Evolutionary conservation across 1,140 invertebrate species (phyloP).

Genomic region (Oedothorax gibbosus): DNA sequence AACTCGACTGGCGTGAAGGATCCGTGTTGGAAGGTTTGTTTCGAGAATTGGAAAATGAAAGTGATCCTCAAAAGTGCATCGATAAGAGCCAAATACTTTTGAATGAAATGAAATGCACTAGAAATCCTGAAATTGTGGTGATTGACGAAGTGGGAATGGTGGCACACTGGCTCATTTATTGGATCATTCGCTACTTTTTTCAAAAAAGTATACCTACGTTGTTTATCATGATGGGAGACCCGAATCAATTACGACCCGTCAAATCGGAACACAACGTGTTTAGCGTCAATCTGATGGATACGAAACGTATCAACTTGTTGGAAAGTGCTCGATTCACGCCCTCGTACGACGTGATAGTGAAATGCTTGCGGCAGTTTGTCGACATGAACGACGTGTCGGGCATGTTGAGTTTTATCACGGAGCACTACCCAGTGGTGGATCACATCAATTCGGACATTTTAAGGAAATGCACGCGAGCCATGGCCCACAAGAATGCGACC

Average conservation of each 20-base stretch:
- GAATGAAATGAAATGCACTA: no score
- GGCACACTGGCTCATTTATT: not conserved
- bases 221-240: conserved; percentile 34
- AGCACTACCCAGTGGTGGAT: not conserved
- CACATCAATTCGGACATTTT: not conserved
- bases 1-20: not conserved
- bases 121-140: not conserved
- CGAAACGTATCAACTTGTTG: not conserved
- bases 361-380: not conserved
- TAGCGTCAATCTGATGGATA: not conserved
- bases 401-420: not conserved
- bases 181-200: conserved; percentile 9
- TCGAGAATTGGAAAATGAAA: not conserved
- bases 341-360: not conserved
- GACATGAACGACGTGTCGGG: not conserved
- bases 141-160: conserved; percentile 11
- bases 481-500: conserved; percentile 2
- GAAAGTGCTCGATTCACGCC: conserved; percentile 7
- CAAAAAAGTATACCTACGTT: not conserved
- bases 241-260: conserved; percentile 9
- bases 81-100: no score
- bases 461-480: not conserved
- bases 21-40: not conserved
- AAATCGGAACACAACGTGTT: conserved; percentile 21
- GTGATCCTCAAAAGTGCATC: not conserved